A percentile compares a stretch with the other conserved stretches of the same genome.
phyloP scores from a whole-genome alignment of 2,113 vertebrate genomes.

The Leptodactylus fuscus region DNA sequence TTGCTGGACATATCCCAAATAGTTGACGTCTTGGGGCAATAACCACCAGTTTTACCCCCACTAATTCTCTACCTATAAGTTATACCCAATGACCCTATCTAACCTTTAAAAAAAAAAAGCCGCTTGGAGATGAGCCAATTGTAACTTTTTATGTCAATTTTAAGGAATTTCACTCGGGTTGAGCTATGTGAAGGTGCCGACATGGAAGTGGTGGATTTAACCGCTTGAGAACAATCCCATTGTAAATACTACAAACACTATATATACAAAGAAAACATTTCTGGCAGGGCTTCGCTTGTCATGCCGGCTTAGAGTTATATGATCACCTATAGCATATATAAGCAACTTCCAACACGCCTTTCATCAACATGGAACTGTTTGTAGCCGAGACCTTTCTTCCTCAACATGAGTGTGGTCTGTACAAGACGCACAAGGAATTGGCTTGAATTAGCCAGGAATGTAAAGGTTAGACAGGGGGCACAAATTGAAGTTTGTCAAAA shows the following conservation, averaged over 20 bases:
- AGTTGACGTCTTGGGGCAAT: no score
- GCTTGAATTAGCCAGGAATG: slow-evolving; percentile 56
- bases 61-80: no score
- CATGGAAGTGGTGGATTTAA: not conserved
- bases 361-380: slow-evolving; percentile 35
- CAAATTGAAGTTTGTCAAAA: slow-evolving; percentile 45
- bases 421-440: slow-evolving; percentile 46
- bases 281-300: slow-evolving; percentile 29
- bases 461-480: slow-evolving; percentile 52
- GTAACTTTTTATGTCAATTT: not conserved
- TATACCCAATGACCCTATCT: no score
- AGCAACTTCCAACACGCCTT: slow-evolving; percentile 40
- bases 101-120: not conserved
- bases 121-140: not conserved
- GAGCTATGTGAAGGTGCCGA: not conserved
- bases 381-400: slow-evolving; percentile 15
- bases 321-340: slow-evolving; percentile 50
- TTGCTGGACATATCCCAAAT: no score
- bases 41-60: no score
- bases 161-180: not conserved
- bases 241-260: slow-evolving; percentile 28
- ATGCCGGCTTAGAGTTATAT: slow-evolving; percentile 41
- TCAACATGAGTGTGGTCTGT: slow-evolving; percentile 39
- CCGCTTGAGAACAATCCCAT: not conserved
- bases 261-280: not conserved